Evolutionary conservation across 2,113 vertebrate species (phyloP), one percentile per base, ranked within the genome.

Genomic region (Bufo bufo): DNA sequence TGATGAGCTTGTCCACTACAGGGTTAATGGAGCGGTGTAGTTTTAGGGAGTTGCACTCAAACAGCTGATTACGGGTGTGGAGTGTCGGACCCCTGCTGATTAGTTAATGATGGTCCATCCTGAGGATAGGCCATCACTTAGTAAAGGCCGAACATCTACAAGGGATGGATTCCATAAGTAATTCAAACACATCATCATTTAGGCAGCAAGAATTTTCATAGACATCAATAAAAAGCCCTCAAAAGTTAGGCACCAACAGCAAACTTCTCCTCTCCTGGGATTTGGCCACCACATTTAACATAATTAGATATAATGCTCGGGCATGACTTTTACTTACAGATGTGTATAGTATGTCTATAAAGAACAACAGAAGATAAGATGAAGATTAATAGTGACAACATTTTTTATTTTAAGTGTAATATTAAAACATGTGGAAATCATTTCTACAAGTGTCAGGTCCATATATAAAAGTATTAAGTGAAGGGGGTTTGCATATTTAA

Each of bases 331-430:
- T 58, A 6, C 8, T 3, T 78, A 52, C 9, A 78, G 19, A 23
- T 33, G 5, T 5, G 23, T 43, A 52, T 20, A 10, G n/a, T 43
- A 56, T 50, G 47, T 16, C 82, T 54, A 66, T 49, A 54, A 71
- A 71, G 59, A 85, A 77, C 19, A 75, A 77, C 72, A 85, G 56
- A 89, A 87, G 87, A 85, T 9, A 87, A 77, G 13, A 80, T 82
- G 45, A 74, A 50, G 19, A 78, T 71, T 0, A 90, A 85, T 43
- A 66, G 81, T 89, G 90, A 90, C 63, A 93, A 88, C 20, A 89
- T 90, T 92, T 94, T 54, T 84, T 75, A 75, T 75, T 75, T 92
- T 91, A 90, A 91, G 91, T 75, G 90, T 92, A 91, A 92, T 91
- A 91, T 87, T 90, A 63, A 71, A 91, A 92, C 87, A 92, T 90